phyloP scores from a whole-genome alignment of 2,797 vertebrate species.

The Pangasius sanitwongsei region DNA sequence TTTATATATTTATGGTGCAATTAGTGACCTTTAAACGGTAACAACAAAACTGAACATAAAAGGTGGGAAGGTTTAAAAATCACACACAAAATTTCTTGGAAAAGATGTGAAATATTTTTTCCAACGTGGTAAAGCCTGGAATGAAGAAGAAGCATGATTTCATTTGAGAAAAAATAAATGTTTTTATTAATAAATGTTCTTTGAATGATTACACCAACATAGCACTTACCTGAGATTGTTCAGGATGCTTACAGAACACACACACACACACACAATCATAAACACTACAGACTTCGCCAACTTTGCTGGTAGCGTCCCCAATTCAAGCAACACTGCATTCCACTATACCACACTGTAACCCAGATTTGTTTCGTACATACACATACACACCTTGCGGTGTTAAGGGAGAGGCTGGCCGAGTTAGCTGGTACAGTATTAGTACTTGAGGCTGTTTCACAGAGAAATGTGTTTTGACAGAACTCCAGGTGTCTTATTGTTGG shows the following conservation, averaged over 20 bases:
- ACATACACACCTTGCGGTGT: conserved; percentile 34
- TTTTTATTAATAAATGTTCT: not conserved
- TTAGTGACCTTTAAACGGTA: not conserved
- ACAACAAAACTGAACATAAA: not conserved
- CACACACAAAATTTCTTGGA: not conserved
- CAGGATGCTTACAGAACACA: not conserved
- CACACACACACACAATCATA: not conserved
- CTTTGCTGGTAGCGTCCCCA: conserved; percentile 24
- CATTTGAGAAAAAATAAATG: not conserved
- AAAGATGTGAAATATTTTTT: not conserved
- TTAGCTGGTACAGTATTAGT: conserved; percentile 69
- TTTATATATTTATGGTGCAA: no score
- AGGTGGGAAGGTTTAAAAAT: not conserved
- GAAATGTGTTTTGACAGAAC: conserved; percentile 87
- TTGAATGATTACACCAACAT: not conserved
- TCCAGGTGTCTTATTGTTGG: conserved; percentile 87
- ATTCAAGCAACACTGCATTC: conserved; percentile 7
- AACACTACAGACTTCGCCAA: not conserved
- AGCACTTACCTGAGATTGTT: not conserved
- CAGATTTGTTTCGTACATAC: conserved; percentile 32
- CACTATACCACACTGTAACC: not conserved
- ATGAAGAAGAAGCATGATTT: not conserved
- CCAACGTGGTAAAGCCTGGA: not conserved
- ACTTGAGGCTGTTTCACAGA: conserved; percentile 76
- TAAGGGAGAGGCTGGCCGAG: conserved; percentile 33